phyloP scores from a whole-genome alignment of 2,888 invertebrate species.

The Anthrax anthrax region DNA sequence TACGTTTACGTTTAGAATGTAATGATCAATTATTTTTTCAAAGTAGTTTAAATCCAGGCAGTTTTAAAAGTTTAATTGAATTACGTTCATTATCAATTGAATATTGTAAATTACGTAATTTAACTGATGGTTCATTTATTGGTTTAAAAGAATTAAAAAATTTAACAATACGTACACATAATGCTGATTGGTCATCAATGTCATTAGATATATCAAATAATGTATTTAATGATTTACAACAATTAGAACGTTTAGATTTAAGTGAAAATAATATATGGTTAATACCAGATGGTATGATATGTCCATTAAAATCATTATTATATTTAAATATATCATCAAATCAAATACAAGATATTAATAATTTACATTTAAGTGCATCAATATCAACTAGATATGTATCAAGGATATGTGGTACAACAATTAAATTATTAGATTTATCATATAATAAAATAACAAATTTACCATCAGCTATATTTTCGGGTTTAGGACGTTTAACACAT shows the following conservation, averaged over 20 bases:
- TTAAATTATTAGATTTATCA: constrained; percentile 68
- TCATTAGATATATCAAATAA: constrained; percentile 67
- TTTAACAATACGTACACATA: constrained; percentile 72
- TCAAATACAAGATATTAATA: constrained; percentile 73
- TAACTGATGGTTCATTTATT: constrained; percentile 66
- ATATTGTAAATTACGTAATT: constrained; percentile 73
- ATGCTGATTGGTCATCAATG: constrained; percentile 73
- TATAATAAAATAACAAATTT: constrained; percentile 72
- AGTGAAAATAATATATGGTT: constrained; percentile 83
- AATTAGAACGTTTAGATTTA: constrained; percentile 70
- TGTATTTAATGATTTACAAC: constrained; percentile 62
- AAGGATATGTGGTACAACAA: constrained; percentile 42
- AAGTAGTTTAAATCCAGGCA: constrained; percentile 61
- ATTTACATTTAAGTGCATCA: constrained; percentile 67
- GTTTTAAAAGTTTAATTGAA: constrained; percentile 67
- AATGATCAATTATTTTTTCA: constrained; percentile 66
- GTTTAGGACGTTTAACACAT: constrained; percentile 59
- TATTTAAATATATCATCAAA: constrained; percentile 75
- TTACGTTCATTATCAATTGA: constrained; percentile 68
- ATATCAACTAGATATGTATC: constrained; percentile 28
- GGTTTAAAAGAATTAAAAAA: constrained; percentile 71
- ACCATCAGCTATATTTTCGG: constrained; percentile 68
- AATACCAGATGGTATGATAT: constrained; percentile 72
- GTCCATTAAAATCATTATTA: constrained; percentile 64
- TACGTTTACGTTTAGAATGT: constrained; percentile 64